Base-by-base conservation (phyloP, 37 sponge, comb jelly and placozoan species). In the Chondrosia reniformis region DNA sequence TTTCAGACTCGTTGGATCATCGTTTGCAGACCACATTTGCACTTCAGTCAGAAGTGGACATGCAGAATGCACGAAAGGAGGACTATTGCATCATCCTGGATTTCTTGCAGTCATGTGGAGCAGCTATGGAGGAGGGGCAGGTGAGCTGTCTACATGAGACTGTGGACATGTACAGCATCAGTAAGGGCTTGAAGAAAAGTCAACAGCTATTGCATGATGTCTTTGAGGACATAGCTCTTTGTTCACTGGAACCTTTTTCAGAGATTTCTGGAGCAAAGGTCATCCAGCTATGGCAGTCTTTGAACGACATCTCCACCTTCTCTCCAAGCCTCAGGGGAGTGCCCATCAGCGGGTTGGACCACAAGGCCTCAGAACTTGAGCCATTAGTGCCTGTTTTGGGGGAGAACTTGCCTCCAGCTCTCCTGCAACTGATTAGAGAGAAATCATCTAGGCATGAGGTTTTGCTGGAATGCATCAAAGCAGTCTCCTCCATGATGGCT, bases 21-120 rank as follows among this genome's bases (percentile, higher is more conserved):
- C 49, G 90, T 19, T 45, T 79, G 34, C 7, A 21, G 46, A 33
- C 28, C 46, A 64, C 46, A 0, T 39, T 76, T 0, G 76, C 79
- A 52, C 40, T 78, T 0, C 46, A 64, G 0, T 69, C 83, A 2
- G 90, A 89, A 69, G 31, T 79, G 15, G 67, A 75, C 66, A 78
- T 89, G 45, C 90, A 89, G 76, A 28, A 43, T 41, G 72, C 72
- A 36, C 42, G 72, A 44, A 69, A 69, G 72, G 72, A 69, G 43
- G 72, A 30, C 1, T 69, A 69, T 25, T 2, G 72, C 44, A 2
- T 43, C n/a, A 69, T 44, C n/a, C 43, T 69, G 72, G 4, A 69
- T 10, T 69, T 38, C 13, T 17, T 69, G 24, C n/a, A 25, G n/a
- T 39, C 43, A 1, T 69, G 72, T 69, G 72, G 72, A 56, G 3